Evolutionary conservation across 2,888 invertebrate species (phyloP).

Genomic region (Caenorhabditis doughertyi): DNA sequence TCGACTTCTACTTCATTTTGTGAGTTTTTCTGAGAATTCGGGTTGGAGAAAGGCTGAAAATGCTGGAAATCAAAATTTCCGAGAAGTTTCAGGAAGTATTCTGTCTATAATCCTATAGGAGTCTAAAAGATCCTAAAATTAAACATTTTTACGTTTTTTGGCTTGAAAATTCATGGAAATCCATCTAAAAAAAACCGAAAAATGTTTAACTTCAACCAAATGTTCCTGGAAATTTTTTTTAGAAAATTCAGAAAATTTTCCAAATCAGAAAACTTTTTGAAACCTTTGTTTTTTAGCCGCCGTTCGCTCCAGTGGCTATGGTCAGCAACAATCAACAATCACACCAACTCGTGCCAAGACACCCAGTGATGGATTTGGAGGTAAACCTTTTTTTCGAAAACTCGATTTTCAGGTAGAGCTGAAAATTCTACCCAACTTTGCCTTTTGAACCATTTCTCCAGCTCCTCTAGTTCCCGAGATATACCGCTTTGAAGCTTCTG

Average conservation of each 20-base stretch:
- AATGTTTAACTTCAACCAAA: no score
- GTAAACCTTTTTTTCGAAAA: neutral
- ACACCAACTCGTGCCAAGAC: conserved; percentile 28
- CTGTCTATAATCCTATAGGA: no score
- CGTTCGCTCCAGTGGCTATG: conserved; percentile 50
- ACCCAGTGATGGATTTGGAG: conserved; percentile 36
- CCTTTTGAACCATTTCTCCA: conserved; percentile 4
- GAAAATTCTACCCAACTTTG: neutral
- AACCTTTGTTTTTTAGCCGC: conserved; percentile 29
- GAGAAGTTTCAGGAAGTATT: no score
- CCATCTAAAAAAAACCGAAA: no score
- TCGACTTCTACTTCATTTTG: conserved; percentile 53
- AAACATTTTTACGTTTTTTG: no score
- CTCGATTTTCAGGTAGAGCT: neutral
- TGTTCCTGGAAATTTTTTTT: no score
- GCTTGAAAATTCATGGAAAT: no score
- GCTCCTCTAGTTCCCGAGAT: neutral
- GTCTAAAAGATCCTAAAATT: no score
- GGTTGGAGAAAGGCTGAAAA: no score
- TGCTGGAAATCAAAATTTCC: neutral
- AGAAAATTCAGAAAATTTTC: no score
- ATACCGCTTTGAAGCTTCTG: neutral
- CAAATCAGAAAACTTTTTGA: neutral
- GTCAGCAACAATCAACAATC: conserved; percentile 21
- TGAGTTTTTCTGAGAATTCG: conserved; percentile 14